Percentiles rank a stretch among this genome's conserved stretches.
Conservation (phyloP, 64 coral and sea anemone species). For the Montipora cactus region DNA sequence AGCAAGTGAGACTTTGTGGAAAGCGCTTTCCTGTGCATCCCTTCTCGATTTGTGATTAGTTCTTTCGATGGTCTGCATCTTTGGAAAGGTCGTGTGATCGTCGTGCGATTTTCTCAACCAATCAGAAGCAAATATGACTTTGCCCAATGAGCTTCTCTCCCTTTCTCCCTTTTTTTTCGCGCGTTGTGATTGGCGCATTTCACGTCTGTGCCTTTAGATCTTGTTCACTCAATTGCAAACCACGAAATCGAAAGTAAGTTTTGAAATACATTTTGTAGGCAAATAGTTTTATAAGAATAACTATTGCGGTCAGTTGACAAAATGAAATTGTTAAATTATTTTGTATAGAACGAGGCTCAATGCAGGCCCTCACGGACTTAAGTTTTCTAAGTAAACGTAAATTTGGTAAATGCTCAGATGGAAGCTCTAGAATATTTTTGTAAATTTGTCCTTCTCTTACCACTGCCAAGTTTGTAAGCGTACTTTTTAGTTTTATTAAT, state of each 20-base stretch:
- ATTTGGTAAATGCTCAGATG: conserved; percentile 45
- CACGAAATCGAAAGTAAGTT: conserved; percentile 30
- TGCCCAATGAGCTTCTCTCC: too few species aligned
- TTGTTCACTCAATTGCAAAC: not conserved
- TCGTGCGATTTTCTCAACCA: too few species aligned
- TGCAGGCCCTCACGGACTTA: conserved; percentile 36
- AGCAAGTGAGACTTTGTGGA: too few species aligned
- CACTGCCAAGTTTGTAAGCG: conserved; percentile 38
- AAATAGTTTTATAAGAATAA: conserved; percentile 61
- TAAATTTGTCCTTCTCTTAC: conserved; percentile 31
- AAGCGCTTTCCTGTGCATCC: too few species aligned
- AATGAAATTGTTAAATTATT: conserved; percentile 48
- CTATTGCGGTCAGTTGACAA: conserved; percentile 8
- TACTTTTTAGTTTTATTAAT: conserved; percentile 45
- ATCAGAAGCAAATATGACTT: too few species aligned
- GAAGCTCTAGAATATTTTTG: conserved; percentile 55
- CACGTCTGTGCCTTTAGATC: not conserved
- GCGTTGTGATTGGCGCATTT: not conserved
- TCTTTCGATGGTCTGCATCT: not conserved
- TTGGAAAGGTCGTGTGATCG: not conserved
- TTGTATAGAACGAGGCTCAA: conserved; percentile 56
- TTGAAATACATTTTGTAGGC: conserved; percentile 51
- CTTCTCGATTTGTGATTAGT: not conserved
- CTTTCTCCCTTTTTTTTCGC: too few species aligned
- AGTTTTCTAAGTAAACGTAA: conserved; percentile 57